These are phyloP conservation scores for Anguilla pacifica DNA, from an alignment of 2,797 vertebrate genomes.

Conservation along the genomic window DNA sequence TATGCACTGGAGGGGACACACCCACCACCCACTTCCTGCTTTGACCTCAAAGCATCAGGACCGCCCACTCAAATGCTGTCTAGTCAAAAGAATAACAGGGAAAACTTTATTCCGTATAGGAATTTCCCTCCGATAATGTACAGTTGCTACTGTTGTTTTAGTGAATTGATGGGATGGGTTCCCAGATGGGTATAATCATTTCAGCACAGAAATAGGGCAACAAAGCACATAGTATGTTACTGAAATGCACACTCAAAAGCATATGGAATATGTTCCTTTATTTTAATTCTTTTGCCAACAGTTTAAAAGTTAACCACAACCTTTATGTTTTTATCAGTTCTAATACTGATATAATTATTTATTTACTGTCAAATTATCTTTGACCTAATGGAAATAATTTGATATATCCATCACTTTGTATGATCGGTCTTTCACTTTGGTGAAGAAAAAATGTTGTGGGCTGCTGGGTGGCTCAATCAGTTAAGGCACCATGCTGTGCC, in stretches of 20 bases:
- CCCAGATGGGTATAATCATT: not conserved
- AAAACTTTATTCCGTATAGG: not conserved
- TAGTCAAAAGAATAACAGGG: not conserved
- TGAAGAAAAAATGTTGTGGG: not conserved
- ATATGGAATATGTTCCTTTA: not conserved
- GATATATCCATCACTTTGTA: not conserved
- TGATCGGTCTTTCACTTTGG: not conserved
- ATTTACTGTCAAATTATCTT: not conserved
- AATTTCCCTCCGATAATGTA: not conserved
- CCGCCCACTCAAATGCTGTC: not conserved
- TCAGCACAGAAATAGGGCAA: not conserved
- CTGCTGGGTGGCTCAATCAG: not conserved
- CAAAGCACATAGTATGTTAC: not conserved
- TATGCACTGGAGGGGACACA: slow-evolving; percentile 33
- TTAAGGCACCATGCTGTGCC: no score
- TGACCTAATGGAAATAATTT: not conserved
- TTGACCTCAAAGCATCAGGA: not conserved
- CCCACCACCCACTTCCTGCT: slow-evolving; percentile 49
- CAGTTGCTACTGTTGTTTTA: not conserved
- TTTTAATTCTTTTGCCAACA: not conserved
- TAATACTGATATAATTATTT: not conserved
- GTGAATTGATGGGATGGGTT: not conserved
- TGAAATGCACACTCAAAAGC: not conserved
- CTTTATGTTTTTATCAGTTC: not conserved
- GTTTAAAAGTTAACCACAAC: not conserved